Conservation (phyloP, 2,113 vertebrate genomes). For the Semicossyphus pulcher region DNA sequence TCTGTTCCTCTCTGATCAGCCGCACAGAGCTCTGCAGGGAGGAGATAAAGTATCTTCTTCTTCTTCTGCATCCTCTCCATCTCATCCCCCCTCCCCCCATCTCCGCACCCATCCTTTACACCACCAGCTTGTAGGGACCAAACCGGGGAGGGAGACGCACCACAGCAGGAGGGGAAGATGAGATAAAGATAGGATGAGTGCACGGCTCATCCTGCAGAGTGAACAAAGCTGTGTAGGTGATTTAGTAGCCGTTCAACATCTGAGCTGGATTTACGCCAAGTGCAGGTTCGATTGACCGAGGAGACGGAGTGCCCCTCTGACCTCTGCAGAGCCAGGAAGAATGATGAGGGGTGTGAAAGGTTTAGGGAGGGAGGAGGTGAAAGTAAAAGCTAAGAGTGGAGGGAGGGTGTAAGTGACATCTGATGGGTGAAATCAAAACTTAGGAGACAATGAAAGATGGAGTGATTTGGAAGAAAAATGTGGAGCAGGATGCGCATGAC, state of each 20-base stretch:
- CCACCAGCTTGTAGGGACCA: constrained; percentile 35
- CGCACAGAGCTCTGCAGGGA: constrained; percentile 52
- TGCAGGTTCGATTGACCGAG: constrained; percentile 45
- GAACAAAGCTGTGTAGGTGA: constrained; percentile 48
- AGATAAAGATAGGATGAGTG: constrained; percentile 29
- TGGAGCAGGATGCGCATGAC: constrained; percentile 4
- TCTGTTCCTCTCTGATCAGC: constrained; percentile 52
- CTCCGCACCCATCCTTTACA: constrained; percentile 40
- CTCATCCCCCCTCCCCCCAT: neutral
- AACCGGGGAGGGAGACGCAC: constrained; percentile 29
- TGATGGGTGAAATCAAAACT: constrained; percentile 36
- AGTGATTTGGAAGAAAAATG: constrained; percentile 12
- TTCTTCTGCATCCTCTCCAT: constrained; percentile 16
- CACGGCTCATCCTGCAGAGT: constrained; percentile 31
- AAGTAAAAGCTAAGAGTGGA: constrained; percentile 5
- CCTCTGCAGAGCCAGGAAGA: constrained; percentile 38
- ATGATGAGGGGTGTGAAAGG: constrained; percentile 35
- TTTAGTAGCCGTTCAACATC: constrained; percentile 53
- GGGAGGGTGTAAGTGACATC: constrained; percentile 4
- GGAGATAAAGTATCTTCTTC: constrained; percentile 57
- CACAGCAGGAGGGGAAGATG: constrained; percentile 29
- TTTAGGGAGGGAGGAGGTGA: constrained; percentile 23
- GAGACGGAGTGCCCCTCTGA: constrained; percentile 50
- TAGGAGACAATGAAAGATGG: constrained; percentile 8
- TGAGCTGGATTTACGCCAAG: constrained; percentile 44